A percentile compares a stretch with the other conserved stretches of the same genome.
These are phyloP conservation scores for Drosophila subpulchrella DNA, from an alignment of 1,140 invertebrate genomes.

Conservation along the genomic window DNA sequence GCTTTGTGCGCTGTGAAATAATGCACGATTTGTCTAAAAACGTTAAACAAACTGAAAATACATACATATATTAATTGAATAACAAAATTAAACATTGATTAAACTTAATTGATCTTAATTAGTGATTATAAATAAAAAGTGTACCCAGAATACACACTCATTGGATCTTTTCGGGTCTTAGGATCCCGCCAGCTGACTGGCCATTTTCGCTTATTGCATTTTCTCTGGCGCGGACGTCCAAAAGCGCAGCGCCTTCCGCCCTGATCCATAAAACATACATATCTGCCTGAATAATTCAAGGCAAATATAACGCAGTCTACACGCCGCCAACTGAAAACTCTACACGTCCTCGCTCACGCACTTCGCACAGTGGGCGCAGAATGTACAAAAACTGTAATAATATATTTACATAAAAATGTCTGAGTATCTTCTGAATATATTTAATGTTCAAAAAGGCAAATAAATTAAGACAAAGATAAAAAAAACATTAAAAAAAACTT, in stretches of 20 bases:
- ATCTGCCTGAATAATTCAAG: conserved; percentile 74
- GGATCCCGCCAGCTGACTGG: neutral
- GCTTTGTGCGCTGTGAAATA: neutral
- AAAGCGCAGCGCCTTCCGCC: conserved; percentile 64
- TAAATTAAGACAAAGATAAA: no score
- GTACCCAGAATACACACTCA: neutral
- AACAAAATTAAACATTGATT: no score
- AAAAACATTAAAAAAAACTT: no score
- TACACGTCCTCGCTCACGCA: conserved; percentile 19
- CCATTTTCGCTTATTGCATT: conserved; percentile 65
- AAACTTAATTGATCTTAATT: no score
- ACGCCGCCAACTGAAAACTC: conserved; percentile 21
- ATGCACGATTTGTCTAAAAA: neutral
- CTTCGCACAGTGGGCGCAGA: conserved; percentile 11
- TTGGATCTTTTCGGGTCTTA: neutral
- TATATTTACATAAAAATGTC: no score
- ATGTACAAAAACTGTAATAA: neutral
- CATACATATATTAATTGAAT: neutral
- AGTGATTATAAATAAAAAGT: no score
- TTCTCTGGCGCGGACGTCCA: conserved; percentile 36
- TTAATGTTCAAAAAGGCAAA: no score
- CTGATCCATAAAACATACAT: conserved; percentile 72
- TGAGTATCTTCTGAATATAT: no score
- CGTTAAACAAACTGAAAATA: neutral
- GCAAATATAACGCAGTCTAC: conserved; percentile 80